These are phyloP conservation scores for Alethe diademata DNA, from an alignment of 2,113 vertebrate genomes.

Conservation along the genomic window DNA sequence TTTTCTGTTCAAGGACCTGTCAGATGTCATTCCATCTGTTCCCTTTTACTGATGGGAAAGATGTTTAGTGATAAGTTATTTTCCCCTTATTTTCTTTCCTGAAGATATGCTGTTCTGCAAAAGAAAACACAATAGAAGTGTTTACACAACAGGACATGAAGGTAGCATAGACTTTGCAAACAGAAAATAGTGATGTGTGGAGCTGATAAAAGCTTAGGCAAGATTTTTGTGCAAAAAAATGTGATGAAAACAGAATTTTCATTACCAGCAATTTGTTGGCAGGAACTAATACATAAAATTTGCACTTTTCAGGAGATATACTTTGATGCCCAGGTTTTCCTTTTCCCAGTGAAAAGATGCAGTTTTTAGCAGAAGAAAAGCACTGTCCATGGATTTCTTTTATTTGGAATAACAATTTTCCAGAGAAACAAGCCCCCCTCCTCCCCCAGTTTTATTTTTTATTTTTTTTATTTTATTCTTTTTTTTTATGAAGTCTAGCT, in stretches of 20 bases:
- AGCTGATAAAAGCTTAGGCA: not conserved
- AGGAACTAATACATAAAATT: not conserved
- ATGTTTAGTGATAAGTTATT: not conserved
- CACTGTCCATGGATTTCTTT: not conserved
- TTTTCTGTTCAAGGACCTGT: slow-evolving; percentile 24
- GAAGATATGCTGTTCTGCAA: not conserved
- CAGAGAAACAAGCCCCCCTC: not conserved
- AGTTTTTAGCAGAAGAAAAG: not conserved
- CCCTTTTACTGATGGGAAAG: not conserved
- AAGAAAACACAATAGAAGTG: not conserved
- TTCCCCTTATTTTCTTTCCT: not conserved
- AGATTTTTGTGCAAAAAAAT: not conserved
- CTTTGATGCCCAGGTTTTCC: not conserved
- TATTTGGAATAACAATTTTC: not conserved
- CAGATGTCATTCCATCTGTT: not conserved
- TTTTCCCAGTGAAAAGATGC: not conserved
- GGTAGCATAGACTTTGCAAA: not conserved
- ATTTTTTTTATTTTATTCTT: not conserved
- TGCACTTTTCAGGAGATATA: not conserved
- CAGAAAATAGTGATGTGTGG: not conserved
- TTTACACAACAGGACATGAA: not conserved
- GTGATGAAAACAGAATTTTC: not conserved
- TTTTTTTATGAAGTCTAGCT: not conserved
- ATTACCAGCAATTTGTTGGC: not conserved
- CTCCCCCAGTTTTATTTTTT: not conserved